phyloP scores from a whole-genome alignment of 2,888 invertebrate species.

The Carabus problematicus region DNA sequence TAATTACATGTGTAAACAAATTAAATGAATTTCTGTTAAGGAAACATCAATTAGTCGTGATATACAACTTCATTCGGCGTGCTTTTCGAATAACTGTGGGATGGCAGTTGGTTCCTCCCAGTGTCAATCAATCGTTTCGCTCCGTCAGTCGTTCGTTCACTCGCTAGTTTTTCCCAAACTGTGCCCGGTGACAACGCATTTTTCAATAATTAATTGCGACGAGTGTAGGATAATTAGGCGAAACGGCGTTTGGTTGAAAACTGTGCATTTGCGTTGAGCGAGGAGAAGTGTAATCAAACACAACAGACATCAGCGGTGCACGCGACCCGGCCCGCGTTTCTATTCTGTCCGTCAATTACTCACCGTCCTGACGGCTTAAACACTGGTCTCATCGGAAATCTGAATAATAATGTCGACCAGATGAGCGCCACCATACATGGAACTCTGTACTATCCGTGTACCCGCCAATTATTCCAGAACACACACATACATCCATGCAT shows the following conservation, averaged over 20 bases:
- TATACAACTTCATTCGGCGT: constrained; percentile 27
- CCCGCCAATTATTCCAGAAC: constrained; percentile 30
- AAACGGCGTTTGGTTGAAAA: constrained; percentile 10
- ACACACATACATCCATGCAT: constrained; percentile 10
- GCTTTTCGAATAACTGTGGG: constrained; percentile 23
- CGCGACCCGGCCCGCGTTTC: too few species aligned
- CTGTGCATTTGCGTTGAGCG: neutral
- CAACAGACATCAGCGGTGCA: neutral
- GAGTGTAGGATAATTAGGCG: constrained; percentile 21
- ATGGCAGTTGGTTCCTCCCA: constrained; percentile 15
- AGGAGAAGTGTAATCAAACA: neutral
- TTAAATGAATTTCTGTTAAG: constrained; percentile 27
- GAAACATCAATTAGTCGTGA: constrained; percentile 29
- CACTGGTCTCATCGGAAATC: constrained; percentile 14
- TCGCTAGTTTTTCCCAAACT: constrained; percentile 1
- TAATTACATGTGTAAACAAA: constrained; percentile 30
- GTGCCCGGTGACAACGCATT: constrained; percentile 23
- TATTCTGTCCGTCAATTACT: constrained; percentile 7
- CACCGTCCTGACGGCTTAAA: constrained; percentile 14
- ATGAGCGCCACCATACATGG: constrained; percentile 27
- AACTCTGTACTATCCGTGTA: neutral
- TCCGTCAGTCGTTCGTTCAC: neutral
- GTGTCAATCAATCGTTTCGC: constrained; percentile 17
- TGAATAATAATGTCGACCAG: constrained; percentile 12
- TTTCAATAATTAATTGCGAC: constrained; percentile 27